These are phyloP conservation scores for Rhaphigaster nebulosa DNA, from an alignment of 2,888 invertebrate species.

Conservation along the genomic window DNA sequence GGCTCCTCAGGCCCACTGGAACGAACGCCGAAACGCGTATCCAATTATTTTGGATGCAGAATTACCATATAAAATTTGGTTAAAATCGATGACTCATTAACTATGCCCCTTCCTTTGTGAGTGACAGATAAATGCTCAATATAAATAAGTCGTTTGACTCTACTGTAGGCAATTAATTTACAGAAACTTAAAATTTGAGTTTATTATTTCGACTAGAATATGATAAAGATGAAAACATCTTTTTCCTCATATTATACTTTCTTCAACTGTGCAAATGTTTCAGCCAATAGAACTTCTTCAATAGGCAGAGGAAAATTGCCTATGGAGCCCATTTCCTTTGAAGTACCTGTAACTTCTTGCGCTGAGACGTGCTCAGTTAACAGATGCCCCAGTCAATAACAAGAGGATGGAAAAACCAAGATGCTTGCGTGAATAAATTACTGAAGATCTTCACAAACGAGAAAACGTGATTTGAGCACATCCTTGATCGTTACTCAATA, in stretches of 20 bases:
- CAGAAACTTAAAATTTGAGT: no score
- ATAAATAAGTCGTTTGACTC: no score
- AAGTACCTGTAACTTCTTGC: conserved; percentile 2
- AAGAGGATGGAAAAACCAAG: background rate
- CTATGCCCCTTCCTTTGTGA: no score
- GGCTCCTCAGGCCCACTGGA: no score
- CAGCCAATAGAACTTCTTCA: background rate
- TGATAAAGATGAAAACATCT: background rate
- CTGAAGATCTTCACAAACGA: background rate
- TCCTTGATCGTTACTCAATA: background rate
- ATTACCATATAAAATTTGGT: no score
- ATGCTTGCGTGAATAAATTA: background rate
- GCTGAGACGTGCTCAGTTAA: background rate
- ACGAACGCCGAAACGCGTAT: no score
- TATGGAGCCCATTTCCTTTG: background rate
- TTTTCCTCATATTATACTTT: background rate
- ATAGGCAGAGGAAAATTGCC: background rate
- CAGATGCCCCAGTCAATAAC: background rate
- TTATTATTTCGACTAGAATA: no score
- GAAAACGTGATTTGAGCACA: background rate
- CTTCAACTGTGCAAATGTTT: background rate
- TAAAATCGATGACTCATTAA: no score
- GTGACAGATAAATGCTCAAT: no score
- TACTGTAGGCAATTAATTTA: no score
- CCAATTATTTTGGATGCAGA: no score